Evolutionary conservation across 2,888 invertebrate genomes (phyloP).

Genomic region (Strigamia transsilvanica): DNA sequence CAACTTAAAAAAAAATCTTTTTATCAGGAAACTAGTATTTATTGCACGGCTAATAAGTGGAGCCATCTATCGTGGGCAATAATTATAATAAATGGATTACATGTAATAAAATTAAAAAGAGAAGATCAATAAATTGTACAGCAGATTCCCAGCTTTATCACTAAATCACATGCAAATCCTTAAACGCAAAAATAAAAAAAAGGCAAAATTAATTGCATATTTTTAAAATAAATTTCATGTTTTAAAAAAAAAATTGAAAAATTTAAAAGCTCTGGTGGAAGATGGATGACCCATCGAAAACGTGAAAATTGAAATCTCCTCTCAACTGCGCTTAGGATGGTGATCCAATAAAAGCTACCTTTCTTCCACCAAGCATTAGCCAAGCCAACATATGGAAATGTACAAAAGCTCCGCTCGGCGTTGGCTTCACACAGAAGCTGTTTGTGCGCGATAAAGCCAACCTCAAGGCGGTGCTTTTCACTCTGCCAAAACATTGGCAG

Average conservation of each 20-base stretch:
- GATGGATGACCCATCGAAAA: conserved; percentile 39
- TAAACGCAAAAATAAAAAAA: neutral
- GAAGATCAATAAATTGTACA: neutral
- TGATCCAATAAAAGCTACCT: conserved; percentile 42
- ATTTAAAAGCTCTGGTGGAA: neutral
- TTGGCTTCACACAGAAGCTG: conserved; percentile 39
- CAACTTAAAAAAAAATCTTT: no score
- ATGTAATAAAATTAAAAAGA: neutral
- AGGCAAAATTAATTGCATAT: conserved; percentile 1
- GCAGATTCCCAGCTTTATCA: neutral
- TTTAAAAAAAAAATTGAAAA: conserved; percentile 7
- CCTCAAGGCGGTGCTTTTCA: conserved; percentile 42
- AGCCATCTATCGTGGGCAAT: neutral
- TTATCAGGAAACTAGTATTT: neutral
- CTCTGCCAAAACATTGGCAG: conserved; percentile 32
- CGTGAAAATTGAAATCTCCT: conserved; percentile 40
- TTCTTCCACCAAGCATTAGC: conserved; percentile 36
- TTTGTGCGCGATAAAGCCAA: conserved; percentile 42
- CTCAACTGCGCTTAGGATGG: conserved; percentile 22
- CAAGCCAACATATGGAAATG: conserved; percentile 42
- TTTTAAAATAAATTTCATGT: neutral
- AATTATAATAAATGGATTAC: neutral
- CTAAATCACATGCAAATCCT: neutral
- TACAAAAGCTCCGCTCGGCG: conserved; percentile 25
- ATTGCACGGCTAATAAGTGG: neutral